phyloP scores from a whole-genome alignment of 1,140 invertebrate species.

The Hypsibius dujardini region DNA sequence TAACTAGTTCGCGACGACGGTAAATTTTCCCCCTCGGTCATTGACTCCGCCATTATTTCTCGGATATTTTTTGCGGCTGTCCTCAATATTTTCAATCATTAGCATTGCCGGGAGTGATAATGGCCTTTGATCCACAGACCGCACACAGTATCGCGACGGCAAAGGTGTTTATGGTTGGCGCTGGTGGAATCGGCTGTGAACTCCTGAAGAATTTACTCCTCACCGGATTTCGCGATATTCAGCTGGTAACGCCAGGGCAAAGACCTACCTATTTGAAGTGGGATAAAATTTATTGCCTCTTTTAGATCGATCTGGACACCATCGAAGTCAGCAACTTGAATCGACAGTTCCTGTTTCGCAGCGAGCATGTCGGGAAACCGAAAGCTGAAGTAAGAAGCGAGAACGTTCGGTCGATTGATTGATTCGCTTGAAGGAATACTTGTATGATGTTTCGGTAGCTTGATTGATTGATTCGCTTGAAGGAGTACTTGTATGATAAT shows the following conservation, averaged over 20 bases:
- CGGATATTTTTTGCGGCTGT: neutral
- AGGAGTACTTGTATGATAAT: too few relatives aligned
- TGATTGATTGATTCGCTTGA: too few relatives aligned
- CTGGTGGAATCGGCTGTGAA: conserved; percentile 97
- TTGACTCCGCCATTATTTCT: neutral
- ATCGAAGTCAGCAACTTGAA: conserved; percentile 99
- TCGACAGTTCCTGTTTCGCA: conserved; percentile 90
- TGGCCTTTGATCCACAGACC: conserved; percentile 10
- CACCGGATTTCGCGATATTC: conserved; percentile 76
- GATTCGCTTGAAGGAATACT: neutral
- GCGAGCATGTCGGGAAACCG: conserved; percentile 90
- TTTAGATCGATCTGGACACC: conserved; percentile 94
- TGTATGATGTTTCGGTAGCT: neutral
- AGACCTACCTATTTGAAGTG: conserved; percentile 19
- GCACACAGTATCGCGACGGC: conserved; percentile 21
- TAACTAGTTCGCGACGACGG: too few relatives aligned
- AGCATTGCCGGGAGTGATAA: neutral
- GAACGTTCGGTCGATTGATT: neutral
- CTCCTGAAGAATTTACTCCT: conserved; percentile 91
- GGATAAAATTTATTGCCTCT: conserved; percentile 27
- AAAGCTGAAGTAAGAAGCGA: conserved; percentile 42
- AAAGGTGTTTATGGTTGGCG: conserved; percentile 78
- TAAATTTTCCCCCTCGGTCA: neutral
- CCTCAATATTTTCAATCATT: neutral
- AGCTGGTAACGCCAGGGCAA: conserved; percentile 54